phyloP scores from a whole-genome alignment of 2,888 invertebrate species.

The Liodrosophila aerea region DNA sequence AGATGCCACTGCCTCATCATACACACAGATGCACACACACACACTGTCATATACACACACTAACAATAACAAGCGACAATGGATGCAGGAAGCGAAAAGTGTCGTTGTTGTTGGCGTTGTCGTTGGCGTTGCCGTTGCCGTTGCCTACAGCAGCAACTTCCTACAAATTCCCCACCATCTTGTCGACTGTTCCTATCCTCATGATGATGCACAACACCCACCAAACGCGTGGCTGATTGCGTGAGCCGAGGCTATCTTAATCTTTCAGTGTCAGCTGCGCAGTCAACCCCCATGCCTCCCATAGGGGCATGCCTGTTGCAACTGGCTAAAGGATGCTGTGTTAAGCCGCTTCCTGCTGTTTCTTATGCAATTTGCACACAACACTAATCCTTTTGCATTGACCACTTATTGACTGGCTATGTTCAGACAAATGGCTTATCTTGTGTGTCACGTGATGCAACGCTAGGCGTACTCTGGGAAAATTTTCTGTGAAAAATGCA shows the following conservation, averaged over 20 bases:
- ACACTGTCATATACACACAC: constrained; percentile 14
- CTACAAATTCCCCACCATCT: constrained; percentile 45
- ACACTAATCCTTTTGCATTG: constrained; percentile 32
- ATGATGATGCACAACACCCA: constrained; percentile 53
- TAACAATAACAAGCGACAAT: constrained; percentile 60
- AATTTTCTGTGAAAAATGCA: too few species aligned
- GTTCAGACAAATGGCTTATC: constrained; percentile 22
- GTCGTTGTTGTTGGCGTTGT: constrained; percentile 27
- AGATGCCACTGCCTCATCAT: constrained; percentile 59
- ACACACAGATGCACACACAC: constrained; percentile 22
- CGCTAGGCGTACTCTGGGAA: too few species aligned
- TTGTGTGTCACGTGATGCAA: too few species aligned
- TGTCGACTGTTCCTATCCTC: constrained; percentile 20
- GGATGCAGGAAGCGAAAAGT: constrained; percentile 75
- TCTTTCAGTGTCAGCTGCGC: constrained; percentile 68
- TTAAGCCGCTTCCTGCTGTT: constrained; percentile 28
- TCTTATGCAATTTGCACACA: constrained; percentile 33
- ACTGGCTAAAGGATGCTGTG: constrained; percentile 31
- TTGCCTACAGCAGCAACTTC: constrained; percentile 49
- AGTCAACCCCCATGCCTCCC: constrained; percentile 19
- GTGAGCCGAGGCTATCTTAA: constrained; percentile 55
- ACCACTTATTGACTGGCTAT: constrained; percentile 26
- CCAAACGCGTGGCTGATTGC: constrained; percentile 46
- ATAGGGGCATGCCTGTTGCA: not conserved
- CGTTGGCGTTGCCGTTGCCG: too few species aligned